Evolutionary conservation across 2,797 vertebrate species (phyloP).

Genomic region (Malurus splendens): DNA sequence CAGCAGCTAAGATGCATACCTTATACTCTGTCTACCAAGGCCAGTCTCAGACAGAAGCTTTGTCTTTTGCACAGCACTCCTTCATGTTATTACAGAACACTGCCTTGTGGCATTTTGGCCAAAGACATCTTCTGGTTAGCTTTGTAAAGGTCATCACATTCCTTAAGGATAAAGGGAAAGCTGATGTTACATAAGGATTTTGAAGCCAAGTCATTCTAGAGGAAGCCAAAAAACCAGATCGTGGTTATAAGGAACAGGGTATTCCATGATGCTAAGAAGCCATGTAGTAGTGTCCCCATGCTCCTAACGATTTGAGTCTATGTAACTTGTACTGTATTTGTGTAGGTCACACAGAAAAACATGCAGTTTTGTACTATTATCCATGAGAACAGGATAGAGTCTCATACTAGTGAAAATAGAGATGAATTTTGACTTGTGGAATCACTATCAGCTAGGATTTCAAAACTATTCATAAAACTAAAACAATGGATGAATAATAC

Average conservation of each 20-base stretch:
- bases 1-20: not conserved
- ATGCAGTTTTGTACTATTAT: not conserved
- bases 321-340: not conserved
- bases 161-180: not conserved
- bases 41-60: not conserved
- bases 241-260: not conserved
- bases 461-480: not conserved
- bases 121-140: not conserved
- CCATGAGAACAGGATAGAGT: not conserved
- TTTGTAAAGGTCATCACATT: not conserved
- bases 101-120: not conserved
- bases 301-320: not conserved
- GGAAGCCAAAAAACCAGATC: not conserved
- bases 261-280: not conserved
- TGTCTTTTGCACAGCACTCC: not conserved
- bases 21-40: not conserved
- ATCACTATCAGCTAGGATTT: not conserved
- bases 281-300: rapidly evolving
- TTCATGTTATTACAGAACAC: not conserved
- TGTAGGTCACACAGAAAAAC: not conserved
- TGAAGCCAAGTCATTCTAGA: not conserved
- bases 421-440: not conserved
- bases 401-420: not conserved
- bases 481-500: not conserved
- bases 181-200: not conserved